Evolutionary conservation across 64 coral and sea anemone species (phyloP).

Genomic region (Stichodactyla mertensii): DNA sequence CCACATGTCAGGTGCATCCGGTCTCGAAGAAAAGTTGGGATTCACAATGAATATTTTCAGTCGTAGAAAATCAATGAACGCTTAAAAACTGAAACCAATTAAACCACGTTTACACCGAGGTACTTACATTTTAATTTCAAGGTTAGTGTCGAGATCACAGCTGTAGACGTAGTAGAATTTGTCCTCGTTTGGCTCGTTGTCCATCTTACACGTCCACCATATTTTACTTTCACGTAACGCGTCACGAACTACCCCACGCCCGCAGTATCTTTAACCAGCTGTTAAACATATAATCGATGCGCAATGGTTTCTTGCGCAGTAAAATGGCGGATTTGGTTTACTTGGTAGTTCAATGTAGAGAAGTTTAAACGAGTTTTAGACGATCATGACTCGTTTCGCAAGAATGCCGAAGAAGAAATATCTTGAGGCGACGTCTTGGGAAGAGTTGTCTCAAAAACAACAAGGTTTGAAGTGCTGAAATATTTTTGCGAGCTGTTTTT

Average conservation of each 20-base stretch:
- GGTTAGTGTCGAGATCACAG: conserved; percentile 63
- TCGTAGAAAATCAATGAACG: neutral
- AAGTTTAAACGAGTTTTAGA: neutral
- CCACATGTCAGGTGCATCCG: neutral
- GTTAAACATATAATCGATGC: neutral
- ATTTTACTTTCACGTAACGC: neutral
- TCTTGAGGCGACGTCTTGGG: conserved; percentile 47
- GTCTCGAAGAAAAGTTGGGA: neutral
- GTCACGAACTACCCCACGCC: neutral
- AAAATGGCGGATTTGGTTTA: conserved; percentile 38
- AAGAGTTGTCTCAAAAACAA: neutral
- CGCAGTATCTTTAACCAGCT: neutral
- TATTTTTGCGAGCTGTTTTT: neutral
- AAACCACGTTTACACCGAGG: neutral
- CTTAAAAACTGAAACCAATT: neutral
- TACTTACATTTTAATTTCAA: conserved; percentile 74
- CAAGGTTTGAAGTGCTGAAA: neutral
- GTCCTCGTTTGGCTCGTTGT: conserved; percentile 25
- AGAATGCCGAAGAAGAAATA: conserved; percentile 39
- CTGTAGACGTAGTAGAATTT: conserved; percentile 74
- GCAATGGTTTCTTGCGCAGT: neutral
- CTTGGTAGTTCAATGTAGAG: too few species aligned
- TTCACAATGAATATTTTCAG: neutral
- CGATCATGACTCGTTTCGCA: conserved; percentile 50
- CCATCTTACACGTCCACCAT: conserved; percentile 34